Evolutionary conservation across 35 echinoderm and acorn worm genomes (phyloP).

Genomic region (Holothuria glaberrima): DNA sequence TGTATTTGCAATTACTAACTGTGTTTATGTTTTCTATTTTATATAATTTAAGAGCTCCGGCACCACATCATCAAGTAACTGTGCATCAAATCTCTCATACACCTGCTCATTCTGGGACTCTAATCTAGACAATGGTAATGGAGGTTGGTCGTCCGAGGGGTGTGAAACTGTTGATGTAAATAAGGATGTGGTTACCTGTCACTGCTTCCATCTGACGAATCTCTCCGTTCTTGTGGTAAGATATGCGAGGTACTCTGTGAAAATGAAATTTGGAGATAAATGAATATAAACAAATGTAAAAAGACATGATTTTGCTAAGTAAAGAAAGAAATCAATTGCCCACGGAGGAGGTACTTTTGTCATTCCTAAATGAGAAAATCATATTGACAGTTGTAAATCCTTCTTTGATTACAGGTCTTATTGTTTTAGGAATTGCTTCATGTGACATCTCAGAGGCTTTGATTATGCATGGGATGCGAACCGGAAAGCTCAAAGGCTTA

Average conservation of each 20-base stretch:
- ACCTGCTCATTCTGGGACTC: conserved; percentile 20
- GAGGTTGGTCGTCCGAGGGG: conserved; percentile 19
- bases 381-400: no score
- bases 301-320: no score
- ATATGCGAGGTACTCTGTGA: not conserved
- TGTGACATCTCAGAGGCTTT: no score
- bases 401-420: no score
- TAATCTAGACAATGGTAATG: not conserved
- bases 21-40: not conserved
- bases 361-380: not conserved
- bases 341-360: not conserved
- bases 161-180: conserved; percentile 26
- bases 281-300: no score
- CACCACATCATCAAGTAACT: not conserved
- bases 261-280: no score
- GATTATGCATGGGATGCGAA: no score
- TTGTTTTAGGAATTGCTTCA: no score
- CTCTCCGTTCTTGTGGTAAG: conserved; percentile 48
- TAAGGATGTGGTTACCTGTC: conserved; percentile 24
- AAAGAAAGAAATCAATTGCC: no score
- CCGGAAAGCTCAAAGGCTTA: no score
- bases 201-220: conserved; percentile 40
- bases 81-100: conserved; percentile 24
- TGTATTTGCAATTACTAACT: not conserved
- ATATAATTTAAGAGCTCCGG: not conserved